A percentile compares a stretch with the other conserved stretches of the same genome.
Evolutionary conservation across 2,113 vertebrate species (phyloP).

Genomic region (western clawed frog (Xenopus tropicalis)): UCB_Xtro_10.0 CM004447.2:142636501-142637000

Average conservation of each 20-base stretch:
- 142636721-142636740: constrained; percentile 10
- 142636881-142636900: too few relatives aligned
- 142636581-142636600: constrained; percentile 38
- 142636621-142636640: constrained; percentile 39
- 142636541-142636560: constrained; percentile 4
- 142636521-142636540: constrained; percentile 33
- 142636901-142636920: too few relatives aligned
- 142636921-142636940: too few relatives aligned
- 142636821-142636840: background rate
- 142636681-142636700: constrained; percentile 17
- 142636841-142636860: background rate
- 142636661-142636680: constrained; percentile 19
- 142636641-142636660: constrained; percentile 17
- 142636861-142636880: background rate
- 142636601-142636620: constrained; percentile 43
- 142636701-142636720: constrained; percentile 14
- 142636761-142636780: background rate
- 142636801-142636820: background rate
- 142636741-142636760: constrained; percentile 1
- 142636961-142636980: too few relatives aligned
- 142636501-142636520: constrained; percentile 32
- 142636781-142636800: background rate
- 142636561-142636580: constrained; percentile 39
- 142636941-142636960: too few relatives aligned
- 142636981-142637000: too few relatives aligned